phyloP scores from a whole-genome alignment of 2,888 invertebrate genomes.

The Anorthoa munda region DNA sequence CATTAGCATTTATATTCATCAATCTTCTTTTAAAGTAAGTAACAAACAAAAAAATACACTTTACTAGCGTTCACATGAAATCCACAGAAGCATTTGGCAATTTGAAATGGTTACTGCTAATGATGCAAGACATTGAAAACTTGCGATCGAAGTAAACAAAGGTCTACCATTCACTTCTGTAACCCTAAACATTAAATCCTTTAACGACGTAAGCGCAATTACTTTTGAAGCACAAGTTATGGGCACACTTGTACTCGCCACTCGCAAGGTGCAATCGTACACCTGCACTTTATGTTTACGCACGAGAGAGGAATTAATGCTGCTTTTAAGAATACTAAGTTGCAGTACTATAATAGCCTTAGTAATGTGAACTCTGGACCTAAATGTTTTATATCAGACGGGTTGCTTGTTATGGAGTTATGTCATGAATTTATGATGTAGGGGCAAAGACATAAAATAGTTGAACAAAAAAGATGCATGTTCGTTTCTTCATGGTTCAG shows the following conservation, averaged over 20 bases:
- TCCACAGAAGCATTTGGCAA: not conserved
- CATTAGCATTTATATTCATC: too few relatives aligned
- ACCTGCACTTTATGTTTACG: slow-evolving; percentile 60
- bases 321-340: slow-evolving; percentile 59
- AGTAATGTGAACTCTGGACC: slow-evolving; percentile 45
- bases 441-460: not conserved
- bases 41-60: not conserved
- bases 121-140: slow-evolving; percentile 1
- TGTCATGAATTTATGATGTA: slow-evolving; percentile 28
- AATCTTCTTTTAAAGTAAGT: too few relatives aligned
- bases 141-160: slow-evolving; percentile 20
- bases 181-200: slow-evolving; percentile 24
- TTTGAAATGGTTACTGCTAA: not conserved
- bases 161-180: slow-evolving; percentile 34
- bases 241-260: slow-evolving; percentile 52
- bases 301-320: slow-evolving; percentile 55
- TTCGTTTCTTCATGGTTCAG: not conserved
- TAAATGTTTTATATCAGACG: slow-evolving; percentile 46
- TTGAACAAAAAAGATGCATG: not conserved
- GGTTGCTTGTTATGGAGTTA: slow-evolving; percentile 28
- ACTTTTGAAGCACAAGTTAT: slow-evolving; percentile 56
- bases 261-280: slow-evolving; percentile 60
- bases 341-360: slow-evolving; percentile 42
- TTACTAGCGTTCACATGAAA: not conserved
- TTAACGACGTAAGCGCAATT: slow-evolving; percentile 54